Percentiles rank a stretch among this genome's conserved stretches.
These are phyloP conservation scores for Notodonta dromedarius DNA, from an alignment of 2,888 invertebrate species.

Conservation along the genomic window DNA sequence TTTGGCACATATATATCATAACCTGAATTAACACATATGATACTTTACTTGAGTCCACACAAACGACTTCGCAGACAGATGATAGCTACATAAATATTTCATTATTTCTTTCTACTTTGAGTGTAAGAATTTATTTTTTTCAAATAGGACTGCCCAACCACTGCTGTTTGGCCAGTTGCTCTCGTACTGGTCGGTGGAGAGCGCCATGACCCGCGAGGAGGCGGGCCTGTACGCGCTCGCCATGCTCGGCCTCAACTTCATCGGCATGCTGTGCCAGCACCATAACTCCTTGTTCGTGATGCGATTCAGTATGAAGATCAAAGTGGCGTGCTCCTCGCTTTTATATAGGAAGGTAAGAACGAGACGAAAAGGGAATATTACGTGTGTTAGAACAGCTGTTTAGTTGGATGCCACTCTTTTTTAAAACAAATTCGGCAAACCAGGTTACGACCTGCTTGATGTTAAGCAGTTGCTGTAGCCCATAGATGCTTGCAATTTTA, in stretches of 20 bases:
- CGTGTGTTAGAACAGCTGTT: too few relatives aligned
- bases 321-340: constrained; percentile 88
- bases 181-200: constrained; percentile 78
- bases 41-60: too few relatives aligned
- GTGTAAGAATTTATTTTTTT: background rate
- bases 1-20: too few relatives aligned
- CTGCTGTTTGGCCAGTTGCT: constrained; percentile 79
- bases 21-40: too few relatives aligned
- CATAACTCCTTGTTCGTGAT: constrained; percentile 87
- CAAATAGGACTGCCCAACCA: constrained; percentile 78
- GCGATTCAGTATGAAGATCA: constrained; percentile 87
- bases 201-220: constrained; percentile 60
- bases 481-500: too few relatives aligned
- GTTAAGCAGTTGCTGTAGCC: too few relatives aligned
- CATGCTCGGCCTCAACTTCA: constrained; percentile 75
- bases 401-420: too few relatives aligned
- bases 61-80: too few relatives aligned
- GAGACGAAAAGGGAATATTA: background rate
- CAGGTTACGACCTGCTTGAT: too few relatives aligned
- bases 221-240: constrained; percentile 84
- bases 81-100: too few relatives aligned
- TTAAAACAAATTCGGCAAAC: too few relatives aligned
- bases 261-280: constrained; percentile 86
- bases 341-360: constrained; percentile 89
- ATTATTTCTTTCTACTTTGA: background rate